These are phyloP conservation scores for Berghia stephanieae DNA, from an alignment of 1,140 invertebrate genomes.

Conservation along the genomic window DNA sequence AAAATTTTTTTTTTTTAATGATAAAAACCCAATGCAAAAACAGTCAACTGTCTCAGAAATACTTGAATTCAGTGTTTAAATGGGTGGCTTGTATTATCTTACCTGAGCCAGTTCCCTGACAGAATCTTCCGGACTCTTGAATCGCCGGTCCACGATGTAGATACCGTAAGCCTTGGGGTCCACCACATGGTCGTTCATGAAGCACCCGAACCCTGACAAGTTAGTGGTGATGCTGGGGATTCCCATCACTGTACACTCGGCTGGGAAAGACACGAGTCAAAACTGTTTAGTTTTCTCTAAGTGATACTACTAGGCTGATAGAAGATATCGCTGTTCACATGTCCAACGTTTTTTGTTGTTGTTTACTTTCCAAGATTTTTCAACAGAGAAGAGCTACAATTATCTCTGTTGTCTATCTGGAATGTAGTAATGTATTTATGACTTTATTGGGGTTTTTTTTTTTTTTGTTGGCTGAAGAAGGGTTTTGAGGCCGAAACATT, in stretches of 20 bases:
- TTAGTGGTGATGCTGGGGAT: constrained; percentile 98
- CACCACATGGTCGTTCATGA: constrained; percentile 97
- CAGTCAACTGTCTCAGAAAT: too few relatives aligned
- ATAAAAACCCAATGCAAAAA: too few relatives aligned
- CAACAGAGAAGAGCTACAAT: too few relatives aligned
- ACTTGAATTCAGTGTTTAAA: too few relatives aligned
- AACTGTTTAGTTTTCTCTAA: neutral
- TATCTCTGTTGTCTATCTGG: too few relatives aligned
- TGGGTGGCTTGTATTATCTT: too few relatives aligned
- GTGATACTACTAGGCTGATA: neutral
- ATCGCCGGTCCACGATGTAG: constrained; percentile 95
- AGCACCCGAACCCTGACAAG: constrained; percentile 97
- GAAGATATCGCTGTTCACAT: neutral
- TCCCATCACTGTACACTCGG: constrained; percentile 99
- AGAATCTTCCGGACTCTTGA: constrained; percentile 87
- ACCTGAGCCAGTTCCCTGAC: constrained; percentile 91
- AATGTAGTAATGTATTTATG: too few relatives aligned
- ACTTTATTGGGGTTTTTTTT: too few relatives aligned
- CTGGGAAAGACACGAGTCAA: too few relatives aligned
- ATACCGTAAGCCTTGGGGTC: constrained; percentile 99
- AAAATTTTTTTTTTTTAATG: neutral
- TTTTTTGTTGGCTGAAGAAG: too few relatives aligned
- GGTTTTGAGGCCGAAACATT: too few relatives aligned
- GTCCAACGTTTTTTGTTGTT: neutral
- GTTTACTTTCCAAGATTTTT: neutral